Base-by-base conservation (phyloP, 2,888 invertebrate genomes). In the Dasysyrphus albostriatus region DNA sequence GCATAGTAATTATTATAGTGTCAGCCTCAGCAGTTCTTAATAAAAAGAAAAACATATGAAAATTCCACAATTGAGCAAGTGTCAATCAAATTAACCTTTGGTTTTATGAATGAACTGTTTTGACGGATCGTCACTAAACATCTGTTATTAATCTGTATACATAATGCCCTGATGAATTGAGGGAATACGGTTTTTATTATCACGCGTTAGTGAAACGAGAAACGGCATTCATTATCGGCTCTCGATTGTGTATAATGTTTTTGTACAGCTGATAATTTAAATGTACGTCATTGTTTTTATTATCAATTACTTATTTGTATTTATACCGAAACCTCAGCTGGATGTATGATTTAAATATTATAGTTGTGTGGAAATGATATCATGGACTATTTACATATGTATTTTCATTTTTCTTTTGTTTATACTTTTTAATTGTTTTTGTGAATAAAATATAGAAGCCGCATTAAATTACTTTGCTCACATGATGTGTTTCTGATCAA, bases 31-130 rank as follows among this genome's bases (percentile, higher is more conserved):
- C 24, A 67, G 67, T 61, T 72, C 39, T 63, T 51, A n/a, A 29
- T 44, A 51, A 61, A 67, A 74, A 69, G 24, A 54, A 77, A 47
- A n/a, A 63, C 63, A 63, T 44, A 72, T 59, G 65, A 65, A 72
- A 75, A 76, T 73, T 76, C 37, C 51, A 39, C 61, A 81, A 44
- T 73, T 83, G 47, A 84, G 37, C 49, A 61, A 77, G 42, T 84
- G 88, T 88, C 82, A 88, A 88, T 84, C 79, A 82, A 88, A 79
- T 88, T 88, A 84, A 88, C 88, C 88, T 84, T 77, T 80, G 24
- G 29, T 75, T 74, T 69, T 74, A 82, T 83, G 81, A 85, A 85
- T 85, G 85, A 74, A 85, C 77, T 77, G 81, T 81, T 81, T 77
- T 85, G 77, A 85, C 80, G 79, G 70, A 80, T 76, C 80, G 80